Evolutionary conservation across 2,113 vertebrate species (phyloP), one percentile per base, ranked within the genome.

Genomic region (Hucho hucho): DNA sequence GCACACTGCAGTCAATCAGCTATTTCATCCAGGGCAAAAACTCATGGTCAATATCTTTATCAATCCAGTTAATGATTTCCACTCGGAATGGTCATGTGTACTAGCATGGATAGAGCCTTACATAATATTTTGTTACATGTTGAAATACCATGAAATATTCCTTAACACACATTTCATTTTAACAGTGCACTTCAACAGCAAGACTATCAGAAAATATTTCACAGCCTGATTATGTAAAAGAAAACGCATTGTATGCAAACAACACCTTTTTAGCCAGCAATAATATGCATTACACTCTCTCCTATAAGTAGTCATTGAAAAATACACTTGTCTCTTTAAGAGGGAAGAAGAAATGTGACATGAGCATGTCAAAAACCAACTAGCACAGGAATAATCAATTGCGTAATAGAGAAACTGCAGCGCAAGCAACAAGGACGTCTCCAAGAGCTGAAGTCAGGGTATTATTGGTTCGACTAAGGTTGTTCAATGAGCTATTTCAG

Each of bases 11-110:
- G 32, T 32, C 32, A 6, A 1, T 32, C 32, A 32, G 32, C 32
- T 6, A 32, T 32, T 32, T 32, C 32, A 32, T 32, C 32, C 6
- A 32, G 32, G 32, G 32, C 32, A 32, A 32, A 32, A 32, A 32
- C 32, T 64, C n/a, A 61, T 61, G 18, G 58, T 22, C 25, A 64
- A 64, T 26, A 64, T 12, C 24, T 64, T 24, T 64, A 65, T 29
- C 64, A 65, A 14, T 65, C 9, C 26, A 28, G 64, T 65, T 65
- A 65, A 65, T 65, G 64, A 65, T 65, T 65, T 25, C 64, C 32
- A 32, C 32, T 32, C 6, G 32, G 32, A 32, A 32, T 32, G 6
- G 1, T 32, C 32, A 32, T 32, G 32, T 32, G 7, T 9, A 43
- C 37, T 43, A 43, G 9, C 37, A 12, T 43, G 9, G 9, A 43